Evolutionary conservation across 92 coral and sea anemone genomes (phyloP), one percentile per base, ranked within the genome.

Genomic region (Actinernus sp.): DNA sequence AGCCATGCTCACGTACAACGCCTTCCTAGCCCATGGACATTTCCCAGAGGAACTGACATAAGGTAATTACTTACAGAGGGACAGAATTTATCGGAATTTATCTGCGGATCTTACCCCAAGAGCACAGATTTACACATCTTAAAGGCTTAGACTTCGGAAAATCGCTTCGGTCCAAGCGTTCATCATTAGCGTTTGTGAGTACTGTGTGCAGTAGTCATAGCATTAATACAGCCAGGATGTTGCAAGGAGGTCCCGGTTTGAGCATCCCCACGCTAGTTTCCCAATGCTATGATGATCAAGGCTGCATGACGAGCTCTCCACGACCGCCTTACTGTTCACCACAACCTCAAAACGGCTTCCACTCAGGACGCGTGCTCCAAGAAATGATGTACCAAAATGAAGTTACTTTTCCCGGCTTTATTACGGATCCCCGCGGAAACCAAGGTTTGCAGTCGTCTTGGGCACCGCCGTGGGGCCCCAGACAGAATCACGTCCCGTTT

Each of bases 351-450:
- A 68, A 86, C 38, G 54, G 69, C 19, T 70, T 79, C 61, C 97
- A 86, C 55, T 80, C 91, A 18, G 88, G 89, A 18, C 76, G 88
- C 27, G 78, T 80, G 11, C 71, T 85, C 8, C 97, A 90, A 81
- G 97, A 90, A 43, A 87, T 86, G 73, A 77, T 90, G 77, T 85
- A 75, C 66, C 83, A 75, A 26, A 90, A 85, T 46, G 92, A 90
- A 32, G 81, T 85, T 65, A 74, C 74, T 34, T 90, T 73, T 36
- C 89, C 88, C 11, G 81, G 89, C 33, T 86, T 74, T 44, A 75
- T 90, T 62, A 61, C 97, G 4, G 97, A 90, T 9, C 85, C 76
- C 22, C 89, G 74, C 19, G 53, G 76, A 9, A 90, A 57, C 64
- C 97, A 86, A 50, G 52, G 79, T 33, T 27, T 75, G 32, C 73